These are phyloP conservation scores for Peromyscus polionotus DNA, from an alignment of 2,113 vertebrate species.

Conservation along the genomic window DNA sequence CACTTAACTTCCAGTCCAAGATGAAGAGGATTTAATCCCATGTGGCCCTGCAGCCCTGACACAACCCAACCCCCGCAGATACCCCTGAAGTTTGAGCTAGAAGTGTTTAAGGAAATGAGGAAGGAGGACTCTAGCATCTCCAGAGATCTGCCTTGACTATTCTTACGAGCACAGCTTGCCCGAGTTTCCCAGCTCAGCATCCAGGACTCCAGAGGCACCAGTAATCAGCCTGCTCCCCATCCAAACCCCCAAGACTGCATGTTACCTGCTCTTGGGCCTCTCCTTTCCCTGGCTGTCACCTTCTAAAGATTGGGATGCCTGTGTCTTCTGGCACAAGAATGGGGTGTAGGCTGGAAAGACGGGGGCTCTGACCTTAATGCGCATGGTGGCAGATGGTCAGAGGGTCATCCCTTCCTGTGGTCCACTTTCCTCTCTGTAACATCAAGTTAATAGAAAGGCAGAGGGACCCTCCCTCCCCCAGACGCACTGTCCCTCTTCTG, in stretches of 20 bases:
- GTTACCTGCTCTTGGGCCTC: not conserved
- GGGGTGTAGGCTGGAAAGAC: not conserved
- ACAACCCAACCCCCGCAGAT: too few species aligned
- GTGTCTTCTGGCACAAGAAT: not conserved
- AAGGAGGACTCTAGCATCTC: too few species aligned
- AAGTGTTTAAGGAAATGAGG: not conserved
- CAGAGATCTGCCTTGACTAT: not conserved
- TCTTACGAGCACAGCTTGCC: not conserved
- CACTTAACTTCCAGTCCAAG: not conserved
- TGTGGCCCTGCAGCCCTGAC: not conserved
- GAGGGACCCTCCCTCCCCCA: not conserved
- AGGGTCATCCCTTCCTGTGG: not conserved
- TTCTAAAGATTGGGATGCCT: too few species aligned
- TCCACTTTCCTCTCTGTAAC: not conserved
- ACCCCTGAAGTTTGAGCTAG: not conserved
- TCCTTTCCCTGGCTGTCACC: not conserved
- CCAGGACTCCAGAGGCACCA: not conserved
- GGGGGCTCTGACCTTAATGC: not conserved
- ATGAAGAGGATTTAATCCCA: not conserved
- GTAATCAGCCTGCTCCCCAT: not conserved
- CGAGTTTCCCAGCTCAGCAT: not conserved
- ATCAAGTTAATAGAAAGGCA: not conserved
- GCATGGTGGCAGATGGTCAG: rapidly evolving
- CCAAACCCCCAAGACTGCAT: too few species aligned
- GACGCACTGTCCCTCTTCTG: not conserved